Evolutionary conservation across 1,140 invertebrate genomes (phyloP), one percentile per base, ranked within the genome.

Genomic region (Tetramorium parvispinum): DNA sequence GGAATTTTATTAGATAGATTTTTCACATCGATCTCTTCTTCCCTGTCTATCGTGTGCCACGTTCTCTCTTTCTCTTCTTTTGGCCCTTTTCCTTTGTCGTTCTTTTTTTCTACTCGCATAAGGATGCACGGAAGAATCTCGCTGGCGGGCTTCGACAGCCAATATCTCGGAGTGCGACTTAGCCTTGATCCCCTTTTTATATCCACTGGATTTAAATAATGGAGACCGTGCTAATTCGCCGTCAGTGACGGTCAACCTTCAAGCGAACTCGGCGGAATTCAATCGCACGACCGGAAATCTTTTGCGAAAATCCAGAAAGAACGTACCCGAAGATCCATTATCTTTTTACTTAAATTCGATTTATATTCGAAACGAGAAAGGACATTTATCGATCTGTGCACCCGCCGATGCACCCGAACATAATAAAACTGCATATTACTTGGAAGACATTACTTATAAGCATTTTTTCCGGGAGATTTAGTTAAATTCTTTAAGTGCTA

Each of bases 131-230:
- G 81, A 88, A 90, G 65, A 88, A 63, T 59, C 75, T 87, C 81
- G 87, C 82, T 83, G 85, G 85, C 57, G 86, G 79, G 83, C 87
- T 91, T 93, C 82, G 89, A 91, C 91, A 94, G 93, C 92, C 93
- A 94, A 94, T 94, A 93, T 93, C 92, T 91, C 83, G 73, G 89
- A 92, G 92, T 92, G 89, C 90, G 93, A 92, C 92, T 94, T 94
- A 94, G 85, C 63, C 88, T 82, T 93, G 93, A 94, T 94, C 93
- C 93, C 89, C 89, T 87, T 89, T 94, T 94, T 93, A 93, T 93
- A 93, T 91, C 82, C 87, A 73, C 66, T 89, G 90, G 92, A 94
- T 94, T 94, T 93, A 92, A 94, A 93, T 94, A 94, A 94, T 94
- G 90, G 91, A 91, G 82, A 85, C 88, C 51, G 78, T 71, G 86